Conservation (phyloP, 2,888 invertebrate species). For the Platerodrilus igneus region DNA sequence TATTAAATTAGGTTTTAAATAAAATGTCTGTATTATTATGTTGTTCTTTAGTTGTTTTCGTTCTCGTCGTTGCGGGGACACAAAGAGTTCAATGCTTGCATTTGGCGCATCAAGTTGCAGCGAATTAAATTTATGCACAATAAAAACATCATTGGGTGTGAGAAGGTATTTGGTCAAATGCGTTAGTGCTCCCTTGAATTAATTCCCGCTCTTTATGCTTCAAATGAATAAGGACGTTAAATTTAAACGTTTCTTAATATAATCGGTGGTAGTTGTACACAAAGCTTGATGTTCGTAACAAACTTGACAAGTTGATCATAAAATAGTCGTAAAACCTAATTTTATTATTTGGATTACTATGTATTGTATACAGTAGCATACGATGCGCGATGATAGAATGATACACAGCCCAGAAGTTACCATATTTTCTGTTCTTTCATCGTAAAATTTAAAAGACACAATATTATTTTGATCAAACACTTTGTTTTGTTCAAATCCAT, state of each 20-base stretch:
- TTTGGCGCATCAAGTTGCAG: no score
- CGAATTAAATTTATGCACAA: conserved; percentile 16
- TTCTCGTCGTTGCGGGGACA: no score
- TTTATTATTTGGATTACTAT: conserved; percentile 44
- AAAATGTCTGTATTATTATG: conserved; percentile 45
- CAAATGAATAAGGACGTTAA: conserved; percentile 17
- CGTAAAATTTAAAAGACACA: no score
- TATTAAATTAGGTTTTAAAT: conserved; percentile 47
- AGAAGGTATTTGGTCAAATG: conserved; percentile 23
- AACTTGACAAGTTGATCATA: conserved; percentile 45
- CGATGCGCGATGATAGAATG: no score
- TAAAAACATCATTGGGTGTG: conserved; percentile 24
- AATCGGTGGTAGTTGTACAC: conserved; percentile 11
- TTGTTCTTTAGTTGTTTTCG: conserved; percentile 36
- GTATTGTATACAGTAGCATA: no score
- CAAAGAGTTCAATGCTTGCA: no score
- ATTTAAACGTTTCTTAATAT: conserved; percentile 19
- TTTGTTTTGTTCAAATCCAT: no score
- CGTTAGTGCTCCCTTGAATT: no score
- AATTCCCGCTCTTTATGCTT: no score
- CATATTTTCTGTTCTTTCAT: no score
- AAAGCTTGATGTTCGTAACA: conserved; percentile 36
- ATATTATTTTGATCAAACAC: no score
- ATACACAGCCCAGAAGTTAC: no score
- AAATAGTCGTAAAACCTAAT: conserved; percentile 44